phyloP scores from a whole-genome alignment of 2,888 invertebrate genomes.

The Fragum sueziense region DNA sequence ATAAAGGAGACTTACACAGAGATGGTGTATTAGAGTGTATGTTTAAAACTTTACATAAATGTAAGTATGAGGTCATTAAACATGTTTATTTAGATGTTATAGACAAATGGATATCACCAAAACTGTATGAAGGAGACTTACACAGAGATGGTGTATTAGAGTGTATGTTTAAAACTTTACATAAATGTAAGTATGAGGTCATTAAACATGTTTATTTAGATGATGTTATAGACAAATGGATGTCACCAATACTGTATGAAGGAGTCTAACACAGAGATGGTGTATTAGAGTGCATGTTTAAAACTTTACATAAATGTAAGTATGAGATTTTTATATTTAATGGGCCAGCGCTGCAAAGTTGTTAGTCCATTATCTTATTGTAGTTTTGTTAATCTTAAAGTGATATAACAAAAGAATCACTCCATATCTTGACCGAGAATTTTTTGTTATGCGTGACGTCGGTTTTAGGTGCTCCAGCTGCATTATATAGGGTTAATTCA shows the following conservation, averaged over 20 bases:
- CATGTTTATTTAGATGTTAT: too few species aligned
- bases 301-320: slow-evolving; percentile 60
- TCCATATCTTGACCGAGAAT: too few species aligned
- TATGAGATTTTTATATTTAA: too few species aligned
- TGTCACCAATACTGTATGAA: slow-evolving; percentile 43
- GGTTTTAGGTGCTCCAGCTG: too few species aligned
- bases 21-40: slow-evolving; percentile 48
- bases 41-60: slow-evolving; percentile 54
- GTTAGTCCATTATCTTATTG: too few species aligned
- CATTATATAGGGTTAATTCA: too few species aligned
- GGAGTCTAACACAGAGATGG: slow-evolving; percentile 46
- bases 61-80: too few species aligned
- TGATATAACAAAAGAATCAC: too few species aligned
- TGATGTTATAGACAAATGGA: slow-evolving; percentile 59
- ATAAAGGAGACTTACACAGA: slow-evolving; percentile 51
- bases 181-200: slow-evolving; percentile 65
- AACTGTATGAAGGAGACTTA: slow-evolving; percentile 48
- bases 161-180: slow-evolving; percentile 46
- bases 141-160: slow-evolving; percentile 48
- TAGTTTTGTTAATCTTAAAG: too few species aligned
- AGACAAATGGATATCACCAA: slow-evolving; percentile 59
- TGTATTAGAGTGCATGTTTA: slow-evolving; percentile 57
- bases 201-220: slow-evolving; percentile 59
- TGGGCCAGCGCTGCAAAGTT: too few species aligned
- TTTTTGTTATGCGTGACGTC: too few species aligned